These are phyloP conservation scores for Sander lucioperca DNA, from an alignment of 2,113 vertebrate species.

Conservation along the genomic window DNA sequence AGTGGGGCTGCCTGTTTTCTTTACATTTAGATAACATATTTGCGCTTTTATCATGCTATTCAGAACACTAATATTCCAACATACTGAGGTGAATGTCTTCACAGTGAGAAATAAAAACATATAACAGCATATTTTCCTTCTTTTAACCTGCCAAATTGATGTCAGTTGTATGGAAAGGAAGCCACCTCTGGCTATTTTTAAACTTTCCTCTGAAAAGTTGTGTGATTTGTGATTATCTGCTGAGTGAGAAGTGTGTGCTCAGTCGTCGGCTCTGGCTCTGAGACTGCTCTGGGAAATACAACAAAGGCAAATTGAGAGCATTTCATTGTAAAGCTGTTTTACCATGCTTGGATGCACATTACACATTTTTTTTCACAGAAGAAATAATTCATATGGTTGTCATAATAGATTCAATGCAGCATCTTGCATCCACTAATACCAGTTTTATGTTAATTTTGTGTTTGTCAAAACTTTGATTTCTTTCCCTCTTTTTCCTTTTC, in stretches of 20 bases:
- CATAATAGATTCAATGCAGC: constrained; percentile 18
- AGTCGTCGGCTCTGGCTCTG: constrained; percentile 6
- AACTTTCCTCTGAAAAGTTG: constrained; percentile 15
- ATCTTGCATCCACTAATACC: not conserved
- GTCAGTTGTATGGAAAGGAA: not conserved
- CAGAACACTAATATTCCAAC: not conserved
- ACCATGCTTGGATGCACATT: constrained; percentile 8
- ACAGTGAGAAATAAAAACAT: constrained; percentile 23
- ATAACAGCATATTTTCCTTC: constrained; percentile 4
- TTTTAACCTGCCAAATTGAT: constrained; percentile 11
- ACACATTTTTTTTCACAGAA: not conserved
- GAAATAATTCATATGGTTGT: constrained; percentile 24
- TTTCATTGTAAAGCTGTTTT: constrained; percentile 13
- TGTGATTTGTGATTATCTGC: constrained; percentile 31
- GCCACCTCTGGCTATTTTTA: not conserved
- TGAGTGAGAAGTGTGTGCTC: constrained; percentile 25
- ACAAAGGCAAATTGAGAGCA: constrained; percentile 21
- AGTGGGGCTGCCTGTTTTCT: too few relatives aligned
- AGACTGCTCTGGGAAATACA: constrained; percentile 22
- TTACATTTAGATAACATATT: not conserved
- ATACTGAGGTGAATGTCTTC: not conserved
- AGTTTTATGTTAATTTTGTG: constrained; percentile 1
- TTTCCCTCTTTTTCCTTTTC: not conserved
- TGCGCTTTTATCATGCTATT: not conserved
- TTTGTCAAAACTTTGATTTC: constrained; percentile 6